phyloP scores from a whole-genome alignment of 1,140 invertebrate genomes.

The Lepidostoma basale region DNA sequence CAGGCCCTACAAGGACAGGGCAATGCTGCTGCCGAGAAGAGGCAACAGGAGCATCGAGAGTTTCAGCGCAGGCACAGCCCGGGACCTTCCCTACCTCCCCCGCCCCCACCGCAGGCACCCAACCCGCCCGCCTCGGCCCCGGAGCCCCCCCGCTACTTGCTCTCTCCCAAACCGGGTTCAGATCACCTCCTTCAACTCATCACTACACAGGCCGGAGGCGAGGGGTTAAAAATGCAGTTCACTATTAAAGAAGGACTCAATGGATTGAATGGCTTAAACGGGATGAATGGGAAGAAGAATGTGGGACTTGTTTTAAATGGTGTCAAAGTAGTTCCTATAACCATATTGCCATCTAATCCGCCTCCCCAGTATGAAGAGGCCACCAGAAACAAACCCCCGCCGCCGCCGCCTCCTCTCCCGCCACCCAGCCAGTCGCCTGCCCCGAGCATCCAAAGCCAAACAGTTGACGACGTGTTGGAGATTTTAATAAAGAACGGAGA shows the following conservation, averaged over 20 bases:
- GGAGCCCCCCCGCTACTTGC: conserved; percentile 47
- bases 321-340: conserved; percentile 59
- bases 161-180: conserved; percentile 45
- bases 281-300: conserved; percentile 44
- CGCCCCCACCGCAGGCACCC: conserved; percentile 19
- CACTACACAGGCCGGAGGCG: conserved; percentile 32
- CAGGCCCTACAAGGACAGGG: conserved; percentile 58
- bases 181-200: conserved; percentile 42
- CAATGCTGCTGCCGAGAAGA: conserved; percentile 49
- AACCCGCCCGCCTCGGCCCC: conserved; percentile 4
- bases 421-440: conserved; percentile 49
- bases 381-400: conserved; percentile 58
- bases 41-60: conserved; percentile 46
- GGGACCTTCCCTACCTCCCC: conserved; percentile 49
- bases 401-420: conserved; percentile 38
- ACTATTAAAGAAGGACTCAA: conserved; percentile 42
- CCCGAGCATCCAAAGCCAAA: conserved; percentile 62
- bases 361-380: conserved; percentile 75
- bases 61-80: conserved; percentile 45
- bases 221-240: conserved; percentile 42
- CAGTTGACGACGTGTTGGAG: conserved; percentile 93
- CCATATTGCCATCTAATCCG: conserved; percentile 57
- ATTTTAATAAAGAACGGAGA: conserved; percentile 94
- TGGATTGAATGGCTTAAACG: conserved; percentile 37
- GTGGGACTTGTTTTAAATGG: conserved; percentile 51